phyloP scores from a whole-genome alignment of 2,888 invertebrate species.

The Acrobasis repandana region DNA sequence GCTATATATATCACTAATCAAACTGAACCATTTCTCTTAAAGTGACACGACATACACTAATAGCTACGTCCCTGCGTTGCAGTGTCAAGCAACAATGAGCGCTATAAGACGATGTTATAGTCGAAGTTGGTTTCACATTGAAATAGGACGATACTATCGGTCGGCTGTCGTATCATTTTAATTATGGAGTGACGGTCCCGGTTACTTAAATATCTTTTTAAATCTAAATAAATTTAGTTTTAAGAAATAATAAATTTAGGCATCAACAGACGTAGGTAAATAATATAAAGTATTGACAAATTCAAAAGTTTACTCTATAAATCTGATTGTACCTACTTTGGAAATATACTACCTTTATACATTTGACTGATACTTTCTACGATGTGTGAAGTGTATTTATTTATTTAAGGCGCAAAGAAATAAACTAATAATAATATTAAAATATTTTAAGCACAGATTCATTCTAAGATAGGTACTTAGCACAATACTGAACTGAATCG shows the following conservation, averaged over 20 bases:
- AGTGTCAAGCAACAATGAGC: no score
- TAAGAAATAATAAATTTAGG: neutral
- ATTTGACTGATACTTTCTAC: conserved; percentile 48
- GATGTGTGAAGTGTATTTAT: neutral
- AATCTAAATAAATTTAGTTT: neutral
- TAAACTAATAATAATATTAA: no score
- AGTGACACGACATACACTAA: no score
- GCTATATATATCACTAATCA: neutral
- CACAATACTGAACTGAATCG: no score
- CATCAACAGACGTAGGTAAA: neutral
- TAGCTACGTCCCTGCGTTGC: no score
- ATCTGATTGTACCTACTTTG: neutral
- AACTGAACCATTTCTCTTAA: neutral
- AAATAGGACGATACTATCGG: no score
- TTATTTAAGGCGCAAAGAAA: no score
- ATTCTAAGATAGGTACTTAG: no score
- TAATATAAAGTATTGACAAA: neutral
- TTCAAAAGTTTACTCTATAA: neutral
- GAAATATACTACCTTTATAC: conserved; percentile 14
- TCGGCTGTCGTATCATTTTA: neutral
- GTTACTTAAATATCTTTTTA: neutral
- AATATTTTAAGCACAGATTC: no score
- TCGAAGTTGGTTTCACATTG: no score
- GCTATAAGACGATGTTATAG: no score
- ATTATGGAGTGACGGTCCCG: neutral